Conservation (phyloP, 2,888 invertebrate species). For the Nephrocerus scutellatus region DNA sequence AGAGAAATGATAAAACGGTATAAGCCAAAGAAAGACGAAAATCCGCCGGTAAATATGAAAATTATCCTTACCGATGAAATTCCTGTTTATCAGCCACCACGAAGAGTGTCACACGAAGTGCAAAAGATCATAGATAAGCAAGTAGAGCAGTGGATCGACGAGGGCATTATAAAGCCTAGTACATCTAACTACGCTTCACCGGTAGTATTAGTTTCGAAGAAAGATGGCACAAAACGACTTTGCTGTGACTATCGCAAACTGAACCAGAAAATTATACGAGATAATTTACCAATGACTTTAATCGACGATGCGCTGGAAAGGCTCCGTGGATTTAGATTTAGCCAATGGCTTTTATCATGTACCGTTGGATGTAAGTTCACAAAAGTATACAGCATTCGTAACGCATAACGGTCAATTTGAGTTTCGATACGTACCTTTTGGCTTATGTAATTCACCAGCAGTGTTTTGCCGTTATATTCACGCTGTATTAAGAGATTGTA, state of each 20-base stretch:
- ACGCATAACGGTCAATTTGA: constrained; percentile 27
- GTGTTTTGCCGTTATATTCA: constrained; percentile 19
- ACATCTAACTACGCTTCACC: constrained; percentile 31
- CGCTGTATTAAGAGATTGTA: constrained; percentile 15
- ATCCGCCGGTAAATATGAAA: not conserved
- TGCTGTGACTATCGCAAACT: constrained; percentile 38
- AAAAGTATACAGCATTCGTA: constrained; percentile 27
- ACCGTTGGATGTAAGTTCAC: constrained; percentile 20
- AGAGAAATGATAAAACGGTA: constrained; percentile 2
- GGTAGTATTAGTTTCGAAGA: constrained; percentile 23
- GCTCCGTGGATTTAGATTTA: constrained; percentile 21
- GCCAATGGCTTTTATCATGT: constrained; percentile 27
- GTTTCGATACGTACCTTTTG: constrained; percentile 23
- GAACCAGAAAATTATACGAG: constrained; percentile 15
- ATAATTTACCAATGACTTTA: constrained; percentile 16
- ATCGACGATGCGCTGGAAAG: constrained; percentile 18
- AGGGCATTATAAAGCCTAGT: constrained; percentile 31
- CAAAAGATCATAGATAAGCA: constrained; percentile 23
- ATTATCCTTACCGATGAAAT: constrained; percentile 5
- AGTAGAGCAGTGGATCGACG: constrained; percentile 29
- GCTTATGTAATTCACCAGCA: constrained; percentile 21
- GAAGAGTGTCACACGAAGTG: constrained; percentile 8
- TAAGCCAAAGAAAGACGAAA: constrained; percentile 2
- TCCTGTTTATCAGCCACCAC: constrained; percentile 5
- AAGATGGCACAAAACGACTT: constrained; percentile 18